Percentiles rank a stretch among this genome's conserved stretches.
Conservation (phyloP, 2,888 invertebrate species). For the Amphipyra tragopoginis region DNA sequence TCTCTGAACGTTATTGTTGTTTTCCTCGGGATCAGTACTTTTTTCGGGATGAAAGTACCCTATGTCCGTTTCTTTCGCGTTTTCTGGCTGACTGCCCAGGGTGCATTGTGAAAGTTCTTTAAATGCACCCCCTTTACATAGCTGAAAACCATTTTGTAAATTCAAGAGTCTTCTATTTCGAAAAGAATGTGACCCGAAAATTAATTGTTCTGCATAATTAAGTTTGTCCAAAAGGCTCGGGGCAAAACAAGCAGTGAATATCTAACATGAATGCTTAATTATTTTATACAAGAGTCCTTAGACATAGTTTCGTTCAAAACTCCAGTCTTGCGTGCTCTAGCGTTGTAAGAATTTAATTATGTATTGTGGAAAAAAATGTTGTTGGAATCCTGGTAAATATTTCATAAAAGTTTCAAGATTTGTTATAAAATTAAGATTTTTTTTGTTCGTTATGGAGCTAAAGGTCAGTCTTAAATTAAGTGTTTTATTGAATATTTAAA, state of each 20-base stretch:
- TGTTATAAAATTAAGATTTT: neutral
- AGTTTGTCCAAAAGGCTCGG: conserved; percentile 1
- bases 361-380: conserved; percentile 1
- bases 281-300: conserved; percentile 16
- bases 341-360: conserved; percentile 19
- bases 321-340: conserved; percentile 4
- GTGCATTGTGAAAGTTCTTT: too few relatives aligned
- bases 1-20: too few relatives aligned
- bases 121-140: too few relatives aligned
- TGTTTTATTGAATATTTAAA: neutral
- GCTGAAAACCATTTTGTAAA: neutral
- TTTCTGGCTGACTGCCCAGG: too few relatives aligned
- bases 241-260: conserved; percentile 22
- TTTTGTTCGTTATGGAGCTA: too few relatives aligned
- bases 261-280: conserved; percentile 34
- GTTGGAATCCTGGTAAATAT: neutral
- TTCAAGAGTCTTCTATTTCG: neutral
- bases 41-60: too few relatives aligned
- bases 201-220: neutral
- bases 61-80: too few relatives aligned
- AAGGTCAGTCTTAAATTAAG: too few relatives aligned
- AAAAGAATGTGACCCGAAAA: conserved; percentile 8
- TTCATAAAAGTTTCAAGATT: conserved; percentile 9
- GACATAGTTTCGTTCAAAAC: conserved; percentile 20
- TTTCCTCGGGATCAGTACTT: too few relatives aligned